Percentiles rank a stretch among this genome's conserved stretches.
phyloP scores from a whole-genome alignment of 2,797 vertebrate genomes.

The Channallabes apus region DNA sequence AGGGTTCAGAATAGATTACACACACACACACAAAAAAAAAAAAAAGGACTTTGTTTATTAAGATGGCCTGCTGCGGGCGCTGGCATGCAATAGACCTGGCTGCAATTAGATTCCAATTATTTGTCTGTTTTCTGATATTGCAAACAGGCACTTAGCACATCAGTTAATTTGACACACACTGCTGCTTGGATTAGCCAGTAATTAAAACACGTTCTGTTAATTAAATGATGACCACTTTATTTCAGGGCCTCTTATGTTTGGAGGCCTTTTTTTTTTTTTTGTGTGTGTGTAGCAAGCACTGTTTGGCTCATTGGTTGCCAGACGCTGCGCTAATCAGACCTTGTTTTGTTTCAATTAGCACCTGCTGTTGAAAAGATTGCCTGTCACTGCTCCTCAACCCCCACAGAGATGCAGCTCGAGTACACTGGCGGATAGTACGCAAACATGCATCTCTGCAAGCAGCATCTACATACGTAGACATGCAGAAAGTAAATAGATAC shows the following conservation, averaged over 20 bases:
- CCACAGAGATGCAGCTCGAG: conserved; percentile 2
- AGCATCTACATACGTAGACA: neutral
- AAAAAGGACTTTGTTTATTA: conserved; percentile 88
- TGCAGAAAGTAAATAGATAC: no score
- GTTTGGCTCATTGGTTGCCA: conserved; percentile 99
- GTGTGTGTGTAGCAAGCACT: conserved; percentile 86
- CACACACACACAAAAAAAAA: conserved; percentile 67
- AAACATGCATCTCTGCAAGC: conserved; percentile 2
- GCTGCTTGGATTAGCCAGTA: conserved; percentile 99
- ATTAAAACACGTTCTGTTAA: conserved; percentile 99
- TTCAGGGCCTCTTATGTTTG: conserved; percentile 98
- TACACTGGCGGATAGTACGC: neutral
- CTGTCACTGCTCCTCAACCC: conserved; percentile 48
- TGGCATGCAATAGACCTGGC: conserved; percentile 98
- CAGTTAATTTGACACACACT: conserved; percentile 99
- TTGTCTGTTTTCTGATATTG: conserved; percentile 99
- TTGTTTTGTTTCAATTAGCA: conserved; percentile 99
- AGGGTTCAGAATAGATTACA: conserved; percentile 92
- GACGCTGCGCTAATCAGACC: conserved; percentile 99
- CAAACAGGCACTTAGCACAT: conserved; percentile 99
- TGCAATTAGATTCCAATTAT: conserved; percentile 99
- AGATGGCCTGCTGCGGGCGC: conserved; percentile 97
- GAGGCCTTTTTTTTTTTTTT: conserved; percentile 68
- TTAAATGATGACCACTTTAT: conserved; percentile 99
- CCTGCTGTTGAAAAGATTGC: conserved; percentile 99